Percentiles rank a stretch among this genome's conserved stretches.
These are phyloP conservation scores for Chascanopsetta lugubris DNA, from an alignment of 2,113 vertebrate genomes.

Conservation along the genomic window DNA sequence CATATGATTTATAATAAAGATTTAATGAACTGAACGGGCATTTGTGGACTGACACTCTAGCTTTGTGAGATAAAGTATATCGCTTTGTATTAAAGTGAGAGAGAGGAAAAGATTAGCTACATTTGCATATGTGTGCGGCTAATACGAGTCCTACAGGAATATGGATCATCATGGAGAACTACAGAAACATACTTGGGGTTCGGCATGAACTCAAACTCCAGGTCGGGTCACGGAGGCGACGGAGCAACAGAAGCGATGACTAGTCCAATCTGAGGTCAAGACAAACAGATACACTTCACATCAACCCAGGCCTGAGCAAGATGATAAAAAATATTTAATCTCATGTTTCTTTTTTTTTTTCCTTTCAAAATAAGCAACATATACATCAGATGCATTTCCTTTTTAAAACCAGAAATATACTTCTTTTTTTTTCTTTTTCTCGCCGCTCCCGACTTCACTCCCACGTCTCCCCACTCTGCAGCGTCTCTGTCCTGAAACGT, in stretches of 20 bases:
- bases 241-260: slow-evolving; percentile 6
- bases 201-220: slow-evolving; percentile 21
- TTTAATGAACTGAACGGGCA: no score
- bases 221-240: neutral
- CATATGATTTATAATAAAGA: no score
- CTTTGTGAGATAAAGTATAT: no score
- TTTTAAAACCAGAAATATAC: slow-evolving; percentile 60
- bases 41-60: no score
- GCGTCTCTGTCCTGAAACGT: slow-evolving; percentile 27
- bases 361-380: slow-evolving; percentile 72
- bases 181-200: slow-evolving; percentile 5
- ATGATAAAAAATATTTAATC: slow-evolving; percentile 83
- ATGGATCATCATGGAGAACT: neutral
- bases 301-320: slow-evolving; percentile 28
- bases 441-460: slow-evolving; percentile 24
- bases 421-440: slow-evolving; percentile 17
- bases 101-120: neutral
- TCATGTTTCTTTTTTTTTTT: slow-evolving; percentile 37
- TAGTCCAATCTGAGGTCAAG: neutral
- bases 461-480: slow-evolving; percentile 18
- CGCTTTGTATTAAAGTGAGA: neutral
- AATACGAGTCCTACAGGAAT: no score
- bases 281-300: neutral
- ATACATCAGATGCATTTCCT: slow-evolving; percentile 70
- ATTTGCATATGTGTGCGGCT: neutral